Evolutionary conservation across 2,888 invertebrate species (phyloP).

Genomic region (Andrena praecox): DNA sequence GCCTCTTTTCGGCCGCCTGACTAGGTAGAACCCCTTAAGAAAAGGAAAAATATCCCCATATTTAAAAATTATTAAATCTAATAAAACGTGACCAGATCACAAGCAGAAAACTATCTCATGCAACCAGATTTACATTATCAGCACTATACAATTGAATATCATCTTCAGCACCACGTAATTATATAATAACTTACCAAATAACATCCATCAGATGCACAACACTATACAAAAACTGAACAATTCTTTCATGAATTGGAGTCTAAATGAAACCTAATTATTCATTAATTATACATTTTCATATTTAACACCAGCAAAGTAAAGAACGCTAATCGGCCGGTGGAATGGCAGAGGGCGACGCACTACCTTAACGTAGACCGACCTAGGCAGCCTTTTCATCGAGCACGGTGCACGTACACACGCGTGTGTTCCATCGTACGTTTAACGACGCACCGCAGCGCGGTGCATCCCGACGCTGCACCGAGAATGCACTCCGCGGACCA

Average conservation of each 20-base stretch:
- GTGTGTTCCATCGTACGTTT: conserved; percentile 55
- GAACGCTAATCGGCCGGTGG: conserved; percentile 35
- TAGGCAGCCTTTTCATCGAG: conserved; percentile 30
- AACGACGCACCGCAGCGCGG: conserved; percentile 63
- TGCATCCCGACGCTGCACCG: conserved; percentile 62
- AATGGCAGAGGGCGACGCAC: conserved; percentile 24
- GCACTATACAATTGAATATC: no score
- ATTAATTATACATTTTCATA: neutral
- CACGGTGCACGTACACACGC: conserved; percentile 24
- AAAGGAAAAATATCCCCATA: no score
- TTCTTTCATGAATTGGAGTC: neutral
- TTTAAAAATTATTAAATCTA: no score
- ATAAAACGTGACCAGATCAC: no score
- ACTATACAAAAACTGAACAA: neutral
- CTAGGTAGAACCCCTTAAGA: no score
- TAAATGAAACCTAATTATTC: neutral
- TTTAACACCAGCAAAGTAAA: conserved; percentile 18
- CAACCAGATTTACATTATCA: no score
- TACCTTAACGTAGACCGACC: conserved; percentile 45
- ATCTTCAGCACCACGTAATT: no score
- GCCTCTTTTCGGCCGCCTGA: no score
- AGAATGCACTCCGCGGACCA: conserved; percentile 62
- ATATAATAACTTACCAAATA: no score
- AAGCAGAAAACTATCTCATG: no score
- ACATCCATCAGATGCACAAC: no score